A percentile compares a stretch with the other conserved stretches of the same genome.
Evolutionary conservation across 2,888 invertebrate species (phyloP).

Genomic region (Agrochola litura): DNA sequence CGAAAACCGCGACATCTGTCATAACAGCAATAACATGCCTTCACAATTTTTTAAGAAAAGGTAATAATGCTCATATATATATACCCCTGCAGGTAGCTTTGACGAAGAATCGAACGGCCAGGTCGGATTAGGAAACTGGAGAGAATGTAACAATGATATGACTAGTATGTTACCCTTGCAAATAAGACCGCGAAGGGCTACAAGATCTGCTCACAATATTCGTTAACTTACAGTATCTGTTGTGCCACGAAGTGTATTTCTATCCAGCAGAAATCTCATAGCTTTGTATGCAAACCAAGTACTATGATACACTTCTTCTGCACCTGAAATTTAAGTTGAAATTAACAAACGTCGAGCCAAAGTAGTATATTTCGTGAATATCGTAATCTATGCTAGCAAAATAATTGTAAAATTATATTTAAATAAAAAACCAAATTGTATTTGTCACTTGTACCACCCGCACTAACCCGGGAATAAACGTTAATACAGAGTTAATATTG

Average conservation of each 20-base stretch:
- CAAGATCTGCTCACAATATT: too few species aligned
- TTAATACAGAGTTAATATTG: too few species aligned
- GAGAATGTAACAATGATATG: constrained; percentile 38
- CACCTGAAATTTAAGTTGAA: too few species aligned
- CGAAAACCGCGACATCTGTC: constrained; percentile 4
- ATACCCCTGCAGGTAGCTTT: not conserved
- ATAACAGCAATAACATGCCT: not conserved
- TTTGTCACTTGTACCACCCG: too few species aligned
- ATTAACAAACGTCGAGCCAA: too few species aligned
- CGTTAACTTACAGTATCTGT: constrained; percentile 3
- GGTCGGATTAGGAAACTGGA: constrained; percentile 37
- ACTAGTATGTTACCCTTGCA: constrained; percentile 29
- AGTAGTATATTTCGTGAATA: too few species aligned
- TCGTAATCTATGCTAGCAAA: too few species aligned
- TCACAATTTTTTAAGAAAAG: not conserved
- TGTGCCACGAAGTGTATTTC: not conserved
- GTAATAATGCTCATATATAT: not conserved
- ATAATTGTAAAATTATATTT: too few species aligned
- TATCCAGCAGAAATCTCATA: constrained; percentile 1
- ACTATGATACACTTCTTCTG: too few species aligned
- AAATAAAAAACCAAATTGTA: too few species aligned
- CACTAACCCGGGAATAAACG: too few species aligned
- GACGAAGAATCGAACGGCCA: not conserved
- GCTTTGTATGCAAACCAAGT: too few species aligned
- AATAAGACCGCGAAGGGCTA: constrained; percentile 7